Percentiles rank a stretch among this genome's conserved stretches.
Conservation (phyloP, 1,140 invertebrate genomes). For the Hyposmocoma kahamanoa region DNA sequence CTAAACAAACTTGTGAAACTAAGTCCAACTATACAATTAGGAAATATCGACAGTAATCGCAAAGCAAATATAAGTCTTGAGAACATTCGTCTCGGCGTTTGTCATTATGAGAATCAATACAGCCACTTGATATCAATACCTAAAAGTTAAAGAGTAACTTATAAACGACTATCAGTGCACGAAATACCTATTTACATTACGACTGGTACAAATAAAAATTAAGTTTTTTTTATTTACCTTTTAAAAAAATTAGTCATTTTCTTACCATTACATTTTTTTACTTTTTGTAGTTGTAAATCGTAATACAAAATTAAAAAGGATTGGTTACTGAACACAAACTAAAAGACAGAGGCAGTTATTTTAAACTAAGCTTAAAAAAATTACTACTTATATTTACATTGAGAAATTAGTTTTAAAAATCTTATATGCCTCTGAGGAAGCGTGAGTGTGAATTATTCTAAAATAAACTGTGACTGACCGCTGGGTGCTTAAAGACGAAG, state of each 20-base stretch:
- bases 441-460: conserved; percentile 26
- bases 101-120: conserved; percentile 31
- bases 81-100: conserved; percentile 42
- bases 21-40: conserved; percentile 47
- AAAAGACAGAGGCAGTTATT: conserved; percentile 31
- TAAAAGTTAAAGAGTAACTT: conserved; percentile 50
- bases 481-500: conserved; percentile 21
- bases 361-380: conserved; percentile 33
- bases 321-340: conserved; percentile 46
- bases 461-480: conserved; percentile 31
- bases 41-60: conserved; percentile 28
- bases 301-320: conserved; percentile 38
- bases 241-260: conserved; percentile 14
- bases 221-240: conserved; percentile 13
- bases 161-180: conserved; percentile 62
- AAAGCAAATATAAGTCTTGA: conserved; percentile 43
- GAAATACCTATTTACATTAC: conserved; percentile 58
- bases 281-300: conserved; percentile 44
- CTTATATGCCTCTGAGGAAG: conserved; percentile 19
- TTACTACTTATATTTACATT: conserved; percentile 48
- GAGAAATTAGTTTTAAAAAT: conserved; percentile 19
- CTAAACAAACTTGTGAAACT: conserved; percentile 26
- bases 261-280: conserved; percentile 42
- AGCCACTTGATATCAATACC: conserved; percentile 52
- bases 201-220: conserved; percentile 40